Percentiles rank a stretch among this genome's conserved stretches.
Evolutionary conservation across 2,888 invertebrate genomes (phyloP).

Genomic region (Drosophila antonietae): DNA sequence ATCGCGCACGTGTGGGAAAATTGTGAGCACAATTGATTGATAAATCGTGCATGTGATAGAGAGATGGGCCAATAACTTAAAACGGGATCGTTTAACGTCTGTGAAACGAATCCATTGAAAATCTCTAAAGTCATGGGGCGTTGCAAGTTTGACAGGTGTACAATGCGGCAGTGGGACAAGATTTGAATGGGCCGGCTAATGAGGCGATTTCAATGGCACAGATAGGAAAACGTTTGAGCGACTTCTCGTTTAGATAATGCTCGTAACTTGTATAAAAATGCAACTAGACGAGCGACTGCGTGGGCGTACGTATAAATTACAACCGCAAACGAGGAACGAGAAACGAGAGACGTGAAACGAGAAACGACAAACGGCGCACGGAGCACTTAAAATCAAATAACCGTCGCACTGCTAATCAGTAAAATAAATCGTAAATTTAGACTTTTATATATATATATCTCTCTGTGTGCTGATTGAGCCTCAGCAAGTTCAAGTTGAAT

Average conservation of each 20-base stretch:
- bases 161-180: conserved; percentile 28
- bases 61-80: conserved; percentile 32
- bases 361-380: conserved; percentile 9
- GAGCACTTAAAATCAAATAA: conserved; percentile 57
- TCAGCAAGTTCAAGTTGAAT: conserved; percentile 82
- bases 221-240: conserved; percentile 24
- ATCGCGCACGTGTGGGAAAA: conserved; percentile 37
- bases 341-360: conserved; percentile 16
- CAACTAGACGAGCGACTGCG: conserved; percentile 38
- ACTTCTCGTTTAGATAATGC: conserved; percentile 57
- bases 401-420: conserved; percentile 65
- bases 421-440: conserved; percentile 54
- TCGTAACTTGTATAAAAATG: conserved; percentile 44
- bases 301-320: conserved; percentile 71
- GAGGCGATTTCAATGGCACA: conserved; percentile 18
- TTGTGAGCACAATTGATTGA: conserved; percentile 34
- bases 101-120: conserved; percentile 24
- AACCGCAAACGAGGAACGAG: conserved; percentile 54
- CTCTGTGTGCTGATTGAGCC: conserved; percentile 11
- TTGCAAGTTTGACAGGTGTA: conserved; percentile 37
- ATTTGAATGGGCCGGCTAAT: conserved; percentile 47
- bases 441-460: conserved; percentile 15
- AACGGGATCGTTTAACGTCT: conserved; percentile 51
- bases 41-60: conserved; percentile 37
- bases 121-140: conserved; percentile 17